phyloP scores from a whole-genome alignment of 2,888 invertebrate genomes.

The Belgica antarctica region DNA sequence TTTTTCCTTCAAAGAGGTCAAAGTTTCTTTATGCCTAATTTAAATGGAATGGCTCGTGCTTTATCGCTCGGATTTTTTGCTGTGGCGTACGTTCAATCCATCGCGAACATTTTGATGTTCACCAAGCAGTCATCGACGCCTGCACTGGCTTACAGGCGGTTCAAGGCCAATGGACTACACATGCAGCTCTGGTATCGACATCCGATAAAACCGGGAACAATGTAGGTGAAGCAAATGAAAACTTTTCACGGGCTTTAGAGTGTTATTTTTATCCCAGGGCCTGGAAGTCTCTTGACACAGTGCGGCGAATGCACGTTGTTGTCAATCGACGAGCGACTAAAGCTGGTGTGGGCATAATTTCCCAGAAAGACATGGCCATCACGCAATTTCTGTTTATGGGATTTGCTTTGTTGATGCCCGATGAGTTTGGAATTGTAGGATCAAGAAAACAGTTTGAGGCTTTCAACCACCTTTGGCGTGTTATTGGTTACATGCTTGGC shows the following conservation, averaged over 20 bases:
- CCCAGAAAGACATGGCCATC: constrained; percentile 79
- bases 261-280: neutral
- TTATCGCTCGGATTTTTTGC: neutral
- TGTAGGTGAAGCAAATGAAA: neutral
- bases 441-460: constrained; percentile 64
- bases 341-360: constrained; percentile 59
- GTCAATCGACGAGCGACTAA: neutral
- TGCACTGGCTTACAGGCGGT: constrained; percentile 14
- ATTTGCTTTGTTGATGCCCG: constrained; percentile 63
- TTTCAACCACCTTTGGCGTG: constrained; percentile 80
- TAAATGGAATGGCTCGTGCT: neutral
- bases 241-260: too few species aligned
- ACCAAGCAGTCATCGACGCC: constrained; percentile 28
- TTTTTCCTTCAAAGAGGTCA: constrained; percentile 6
- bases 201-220: neutral
- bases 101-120: neutral
- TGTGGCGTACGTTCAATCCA: neutral
- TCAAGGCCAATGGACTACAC: neutral
- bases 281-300: constrained; percentile 22
- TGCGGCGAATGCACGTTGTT: constrained; percentile 4
- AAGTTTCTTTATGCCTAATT: neutral
- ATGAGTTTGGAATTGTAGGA: constrained; percentile 64
- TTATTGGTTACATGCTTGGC: constrained; percentile 77
- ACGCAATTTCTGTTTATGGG: constrained; percentile 89
- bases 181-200: neutral